These are phyloP conservation scores for Schrankia costaestrigalis DNA, from an alignment of 2,888 invertebrate genomes.

Conservation along the genomic window DNA sequence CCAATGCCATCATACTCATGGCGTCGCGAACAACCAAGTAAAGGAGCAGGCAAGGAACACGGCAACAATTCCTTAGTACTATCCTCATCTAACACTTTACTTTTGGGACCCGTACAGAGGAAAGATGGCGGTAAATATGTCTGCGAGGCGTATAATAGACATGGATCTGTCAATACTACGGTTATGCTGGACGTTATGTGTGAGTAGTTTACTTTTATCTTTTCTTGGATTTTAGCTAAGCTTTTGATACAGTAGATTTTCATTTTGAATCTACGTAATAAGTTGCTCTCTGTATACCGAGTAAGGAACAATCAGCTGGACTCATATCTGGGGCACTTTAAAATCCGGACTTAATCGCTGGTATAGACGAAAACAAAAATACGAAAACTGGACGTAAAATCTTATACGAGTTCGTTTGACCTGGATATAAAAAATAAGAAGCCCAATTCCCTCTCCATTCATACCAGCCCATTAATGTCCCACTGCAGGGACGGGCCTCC, in stretches of 20 bases:
- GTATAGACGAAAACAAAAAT: too few species aligned
- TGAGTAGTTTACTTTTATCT: constrained; percentile 76
- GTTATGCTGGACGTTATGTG: constrained; percentile 91
- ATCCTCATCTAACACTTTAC: constrained; percentile 70
- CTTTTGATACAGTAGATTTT: constrained; percentile 3
- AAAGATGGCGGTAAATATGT: constrained; percentile 88
- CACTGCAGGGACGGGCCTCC: too few species aligned
- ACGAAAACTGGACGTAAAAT: too few species aligned
- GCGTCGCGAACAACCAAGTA: constrained; percentile 80
- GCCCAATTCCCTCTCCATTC: too few species aligned
- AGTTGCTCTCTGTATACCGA: too few species aligned
- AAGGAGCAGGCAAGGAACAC: constrained; percentile 45
- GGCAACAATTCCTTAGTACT: constrained; percentile 56
- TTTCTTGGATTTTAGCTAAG: background rate
- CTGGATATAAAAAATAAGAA: too few species aligned
- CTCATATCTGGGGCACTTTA: too few species aligned
- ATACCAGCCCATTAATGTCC: too few species aligned
- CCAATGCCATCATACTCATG: constrained; percentile 87
- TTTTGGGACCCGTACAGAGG: constrained; percentile 83
- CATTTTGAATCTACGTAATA: too few species aligned
- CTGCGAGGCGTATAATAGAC: constrained; percentile 89
- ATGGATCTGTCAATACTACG: constrained; percentile 85
- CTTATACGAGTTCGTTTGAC: too few species aligned
- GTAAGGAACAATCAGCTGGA: too few species aligned
- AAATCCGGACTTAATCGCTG: too few species aligned